These are phyloP conservation scores for Phocides pigmalion DNA, from an alignment of 1,140 invertebrate genomes.

Conservation along the genomic window DNA sequence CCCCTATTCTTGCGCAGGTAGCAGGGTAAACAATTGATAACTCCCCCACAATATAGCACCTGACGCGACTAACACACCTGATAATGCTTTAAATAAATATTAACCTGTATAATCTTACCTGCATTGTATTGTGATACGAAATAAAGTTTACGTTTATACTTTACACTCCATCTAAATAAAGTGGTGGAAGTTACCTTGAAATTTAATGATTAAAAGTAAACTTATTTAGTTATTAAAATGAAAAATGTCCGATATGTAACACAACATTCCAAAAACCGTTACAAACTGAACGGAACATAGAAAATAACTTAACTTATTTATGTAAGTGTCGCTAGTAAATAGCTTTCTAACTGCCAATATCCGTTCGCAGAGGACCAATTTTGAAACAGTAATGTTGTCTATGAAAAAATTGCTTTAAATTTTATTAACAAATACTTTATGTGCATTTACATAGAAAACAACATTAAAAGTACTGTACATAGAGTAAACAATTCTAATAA, in stretches of 20 bases:
- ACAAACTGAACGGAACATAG: not conserved
- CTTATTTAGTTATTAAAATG: not conserved
- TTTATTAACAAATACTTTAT: not conserved
- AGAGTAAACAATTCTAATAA: not conserved
- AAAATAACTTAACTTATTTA: constrained; percentile 20
- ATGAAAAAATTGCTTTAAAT: not conserved
- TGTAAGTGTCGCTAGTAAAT: constrained; percentile 11
- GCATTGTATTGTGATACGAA: not conserved
- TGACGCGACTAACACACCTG: constrained; percentile 19
- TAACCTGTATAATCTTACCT: not conserved
- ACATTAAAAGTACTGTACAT: not conserved
- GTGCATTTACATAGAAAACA: too few relatives aligned
- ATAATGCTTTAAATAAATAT: constrained; percentile 14
- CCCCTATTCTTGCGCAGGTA: constrained; percentile 20
- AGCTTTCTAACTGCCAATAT: constrained; percentile 19
- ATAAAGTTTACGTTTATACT: too few relatives aligned
- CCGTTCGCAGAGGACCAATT: not conserved
- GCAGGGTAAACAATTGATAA: constrained; percentile 2
- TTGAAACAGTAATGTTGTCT: not conserved
- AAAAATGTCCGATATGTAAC: not conserved
- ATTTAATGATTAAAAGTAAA: not conserved
- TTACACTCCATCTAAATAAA: too few relatives aligned
- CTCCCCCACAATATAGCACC: constrained; percentile 4
- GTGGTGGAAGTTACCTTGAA: too few relatives aligned
- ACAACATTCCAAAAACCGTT: constrained; percentile 2